Evolutionary conservation across 2,888 invertebrate genomes (phyloP).

Genomic region (Lissocephala sabroskyi): DNA sequence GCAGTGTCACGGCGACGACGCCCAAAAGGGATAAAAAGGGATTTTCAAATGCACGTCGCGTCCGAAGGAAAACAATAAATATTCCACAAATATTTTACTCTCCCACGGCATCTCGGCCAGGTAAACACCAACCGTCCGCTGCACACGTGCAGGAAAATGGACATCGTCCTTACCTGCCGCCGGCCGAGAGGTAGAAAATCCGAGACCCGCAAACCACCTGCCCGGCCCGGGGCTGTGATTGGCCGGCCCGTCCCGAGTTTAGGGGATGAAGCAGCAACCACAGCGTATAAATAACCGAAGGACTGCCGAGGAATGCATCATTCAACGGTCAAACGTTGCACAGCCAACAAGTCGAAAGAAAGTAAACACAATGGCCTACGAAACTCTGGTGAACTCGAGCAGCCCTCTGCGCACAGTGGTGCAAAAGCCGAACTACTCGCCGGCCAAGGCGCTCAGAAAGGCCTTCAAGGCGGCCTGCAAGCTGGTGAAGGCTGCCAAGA

Average conservation of each 20-base stretch:
- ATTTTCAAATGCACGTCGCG: slow-evolving; percentile 31
- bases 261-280: slow-evolving; percentile 31
- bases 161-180: slow-evolving; percentile 27
- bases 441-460: slow-evolving; percentile 43
- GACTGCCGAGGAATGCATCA: slow-evolving; percentile 35
- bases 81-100: slow-evolving; percentile 48
- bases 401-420: not conserved
- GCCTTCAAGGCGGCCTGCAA: slow-evolving; percentile 44
- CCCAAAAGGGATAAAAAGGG: slow-evolving; percentile 22
- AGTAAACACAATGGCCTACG: slow-evolving; percentile 48
- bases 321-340: slow-evolving; percentile 26
- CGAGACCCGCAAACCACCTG: slow-evolving; percentile 51
- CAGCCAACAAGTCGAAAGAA: slow-evolving; percentile 12
- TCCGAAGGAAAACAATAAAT: slow-evolving; percentile 31
- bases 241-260: slow-evolving; percentile 24
- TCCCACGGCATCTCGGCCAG: slow-evolving; percentile 46
- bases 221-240: slow-evolving; percentile 39
- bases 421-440: slow-evolving; percentile 36
- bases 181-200: slow-evolving; percentile 17
- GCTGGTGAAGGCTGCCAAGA: slow-evolving; percentile 31
- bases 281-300: slow-evolving; percentile 48
- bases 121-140: slow-evolving; percentile 10
- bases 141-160: slow-evolving; percentile 37
- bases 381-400: slow-evolving; percentile 39
- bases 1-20: slow-evolving; percentile 16